Evolutionary conservation across 1,140 invertebrate genomes (phyloP).

Genomic region (Limonius californicus): DNA sequence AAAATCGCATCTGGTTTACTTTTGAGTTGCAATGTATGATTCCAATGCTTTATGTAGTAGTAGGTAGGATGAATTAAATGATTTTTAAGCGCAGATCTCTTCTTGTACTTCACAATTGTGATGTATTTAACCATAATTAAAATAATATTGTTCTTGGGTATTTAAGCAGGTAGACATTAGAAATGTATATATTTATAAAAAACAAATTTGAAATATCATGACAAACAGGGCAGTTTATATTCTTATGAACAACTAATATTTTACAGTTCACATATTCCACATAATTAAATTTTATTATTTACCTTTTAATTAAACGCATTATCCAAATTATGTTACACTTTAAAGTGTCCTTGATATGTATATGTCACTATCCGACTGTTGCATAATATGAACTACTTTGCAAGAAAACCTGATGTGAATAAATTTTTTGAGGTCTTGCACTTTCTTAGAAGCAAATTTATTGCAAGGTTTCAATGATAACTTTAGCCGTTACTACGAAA

Average conservation of each 20-base stretch:
- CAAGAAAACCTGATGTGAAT: too few species aligned
- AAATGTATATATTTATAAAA: conserved; percentile 4
- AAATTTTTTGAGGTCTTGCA: background rate
- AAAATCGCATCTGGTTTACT: too few species aligned
- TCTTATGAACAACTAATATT: conserved; percentile 8
- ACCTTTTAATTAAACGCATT: background rate
- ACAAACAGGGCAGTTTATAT: background rate
- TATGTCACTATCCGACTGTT: too few species aligned
- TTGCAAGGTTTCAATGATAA: background rate
- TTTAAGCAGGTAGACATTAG: conserved; percentile 10
- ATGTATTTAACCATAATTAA: conserved; percentile 11
- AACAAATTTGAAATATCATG: background rate
- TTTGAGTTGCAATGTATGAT: too few species aligned
- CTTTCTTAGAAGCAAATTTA: background rate
- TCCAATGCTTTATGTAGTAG: too few species aligned
- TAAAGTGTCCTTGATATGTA: too few species aligned
- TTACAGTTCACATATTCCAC: background rate
- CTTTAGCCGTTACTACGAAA: too few species aligned
- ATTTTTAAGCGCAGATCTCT: background rate
- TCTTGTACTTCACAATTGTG: conserved; percentile 1
- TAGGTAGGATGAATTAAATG: too few species aligned
- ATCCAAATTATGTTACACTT: too few species aligned
- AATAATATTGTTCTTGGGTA: conserved; percentile 12
- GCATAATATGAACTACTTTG: too few species aligned
- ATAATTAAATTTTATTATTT: background rate